Conservation (phyloP, 64 coral and sea anemone species). For the Stichodactyla helianthus region DNA sequence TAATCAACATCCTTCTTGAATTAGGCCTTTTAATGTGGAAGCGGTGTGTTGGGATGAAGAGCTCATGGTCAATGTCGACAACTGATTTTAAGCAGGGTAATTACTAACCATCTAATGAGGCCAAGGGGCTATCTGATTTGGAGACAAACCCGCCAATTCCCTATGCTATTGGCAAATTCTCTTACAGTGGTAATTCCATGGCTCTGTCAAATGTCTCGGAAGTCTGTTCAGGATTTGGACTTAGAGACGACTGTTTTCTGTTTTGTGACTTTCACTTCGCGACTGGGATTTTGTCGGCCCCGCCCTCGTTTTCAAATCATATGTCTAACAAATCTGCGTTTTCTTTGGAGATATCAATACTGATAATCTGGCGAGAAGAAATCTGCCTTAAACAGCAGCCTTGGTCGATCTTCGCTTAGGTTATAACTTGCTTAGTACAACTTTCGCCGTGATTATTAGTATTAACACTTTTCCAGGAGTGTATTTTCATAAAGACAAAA, state of each 20-base stretch:
- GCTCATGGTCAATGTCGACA: neutral
- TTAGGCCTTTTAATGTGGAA: neutral
- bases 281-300: neutral
- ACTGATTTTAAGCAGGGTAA: slow-evolving; percentile 16
- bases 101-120: neutral
- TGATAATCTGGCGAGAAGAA: neutral
- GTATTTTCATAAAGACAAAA: neutral
- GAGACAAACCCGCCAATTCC: neutral
- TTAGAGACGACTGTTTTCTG: neutral
- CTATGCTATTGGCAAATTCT: neutral
- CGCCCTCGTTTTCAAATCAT: neutral
- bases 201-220: slow-evolving; percentile 6
- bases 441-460: neutral
- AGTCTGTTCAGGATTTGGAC: neutral
- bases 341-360: neutral
- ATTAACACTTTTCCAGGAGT: neutral
- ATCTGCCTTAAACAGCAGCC: neutral
- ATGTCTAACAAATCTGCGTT: neutral
- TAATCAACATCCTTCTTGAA: neutral
- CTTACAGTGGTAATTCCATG: neutral
- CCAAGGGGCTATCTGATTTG: slow-evolving; percentile 20
- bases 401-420: neutral
- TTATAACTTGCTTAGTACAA: no score
- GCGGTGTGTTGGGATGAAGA: neutral
- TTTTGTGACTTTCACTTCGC: slow-evolving; percentile 14